These are phyloP conservation scores for Trichonephila inaurata DNA, from an alignment of 1,140 invertebrate species.

Conservation along the genomic window DNA sequence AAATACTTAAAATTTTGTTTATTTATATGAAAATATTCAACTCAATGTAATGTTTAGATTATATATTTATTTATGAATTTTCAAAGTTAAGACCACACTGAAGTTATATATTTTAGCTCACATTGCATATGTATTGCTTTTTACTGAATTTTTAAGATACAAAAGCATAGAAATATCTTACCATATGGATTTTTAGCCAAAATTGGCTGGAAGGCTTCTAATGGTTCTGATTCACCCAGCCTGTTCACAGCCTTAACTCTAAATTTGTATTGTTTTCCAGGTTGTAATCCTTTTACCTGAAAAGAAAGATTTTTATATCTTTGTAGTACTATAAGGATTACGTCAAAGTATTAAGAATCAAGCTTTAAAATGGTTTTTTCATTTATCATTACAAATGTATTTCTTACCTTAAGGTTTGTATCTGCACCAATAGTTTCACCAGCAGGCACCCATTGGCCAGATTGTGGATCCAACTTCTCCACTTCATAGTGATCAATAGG, in stretches of 20 bases:
- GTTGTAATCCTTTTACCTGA: constrained; percentile 86
- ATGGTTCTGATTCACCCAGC: constrained; percentile 97
- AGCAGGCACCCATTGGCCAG: constrained; percentile 83
- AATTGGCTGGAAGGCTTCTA: constrained; percentile 90
- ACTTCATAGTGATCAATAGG: constrained; percentile 95
- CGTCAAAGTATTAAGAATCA: too few species aligned
- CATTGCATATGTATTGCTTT: too few species aligned
- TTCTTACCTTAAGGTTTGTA: constrained; percentile 78
- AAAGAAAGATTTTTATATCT: constrained; percentile 82
- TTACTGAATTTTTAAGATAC: neutral
- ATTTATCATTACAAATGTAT: neutral
- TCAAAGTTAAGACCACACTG: too few species aligned
- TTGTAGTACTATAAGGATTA: constrained; percentile 83
- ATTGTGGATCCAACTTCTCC: constrained; percentile 94
- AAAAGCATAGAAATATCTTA: constrained; percentile 80
- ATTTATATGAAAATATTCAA: too few species aligned
- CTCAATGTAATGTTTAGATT: too few species aligned
- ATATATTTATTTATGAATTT: too few species aligned
- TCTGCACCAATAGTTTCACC: constrained; percentile 91
- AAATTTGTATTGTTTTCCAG: constrained; percentile 98
- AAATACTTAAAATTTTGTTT: too few species aligned
- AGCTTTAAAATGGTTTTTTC: neutral
- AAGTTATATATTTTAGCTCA: too few species aligned
- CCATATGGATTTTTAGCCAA: constrained; percentile 99
- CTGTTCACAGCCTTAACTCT: constrained; percentile 96